Conservation (phyloP, 2,113 vertebrate genomes). For the Chrysemys picta region DNA sequence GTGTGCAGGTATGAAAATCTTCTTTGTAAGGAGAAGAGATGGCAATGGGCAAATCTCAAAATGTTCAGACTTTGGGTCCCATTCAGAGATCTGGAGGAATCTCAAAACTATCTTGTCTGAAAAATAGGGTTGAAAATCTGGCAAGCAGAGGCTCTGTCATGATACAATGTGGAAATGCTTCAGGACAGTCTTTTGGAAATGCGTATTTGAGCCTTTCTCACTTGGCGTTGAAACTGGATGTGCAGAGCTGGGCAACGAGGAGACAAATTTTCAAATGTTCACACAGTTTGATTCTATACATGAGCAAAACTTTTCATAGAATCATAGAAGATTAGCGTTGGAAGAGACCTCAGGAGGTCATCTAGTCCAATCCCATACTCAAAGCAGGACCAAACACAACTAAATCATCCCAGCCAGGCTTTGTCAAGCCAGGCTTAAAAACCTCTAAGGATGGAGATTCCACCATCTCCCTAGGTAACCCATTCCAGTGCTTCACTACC, state of each 20-base stretch:
- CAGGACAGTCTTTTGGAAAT: neutral
- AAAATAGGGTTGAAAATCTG: rapidly evolving
- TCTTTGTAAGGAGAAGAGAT: neutral
- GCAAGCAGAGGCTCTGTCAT: neutral
- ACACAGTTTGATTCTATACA: neutral
- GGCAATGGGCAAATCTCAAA: neutral
- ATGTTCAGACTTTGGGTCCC: neutral
- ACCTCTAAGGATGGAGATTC: no score
- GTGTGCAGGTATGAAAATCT: conserved; percentile 14
- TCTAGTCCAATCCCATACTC: no score
- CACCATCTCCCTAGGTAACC: no score
- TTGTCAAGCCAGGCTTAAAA: no score
- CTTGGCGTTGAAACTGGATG: neutral
- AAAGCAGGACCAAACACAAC: no score
- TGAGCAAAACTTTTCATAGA: neutral
- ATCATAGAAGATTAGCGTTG: no score
- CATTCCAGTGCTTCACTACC: no score
- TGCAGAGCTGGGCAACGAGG: neutral
- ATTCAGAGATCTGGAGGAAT: neutral
- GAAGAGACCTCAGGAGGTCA: no score
- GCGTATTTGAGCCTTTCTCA: rapidly evolving
- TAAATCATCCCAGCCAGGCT: no score
- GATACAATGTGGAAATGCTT: neutral
- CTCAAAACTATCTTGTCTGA: neutral
- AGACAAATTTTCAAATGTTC: neutral